Base-by-base conservation (phyloP, 2,113 vertebrate species). In the Takifugu bimaculatus region DNA sequence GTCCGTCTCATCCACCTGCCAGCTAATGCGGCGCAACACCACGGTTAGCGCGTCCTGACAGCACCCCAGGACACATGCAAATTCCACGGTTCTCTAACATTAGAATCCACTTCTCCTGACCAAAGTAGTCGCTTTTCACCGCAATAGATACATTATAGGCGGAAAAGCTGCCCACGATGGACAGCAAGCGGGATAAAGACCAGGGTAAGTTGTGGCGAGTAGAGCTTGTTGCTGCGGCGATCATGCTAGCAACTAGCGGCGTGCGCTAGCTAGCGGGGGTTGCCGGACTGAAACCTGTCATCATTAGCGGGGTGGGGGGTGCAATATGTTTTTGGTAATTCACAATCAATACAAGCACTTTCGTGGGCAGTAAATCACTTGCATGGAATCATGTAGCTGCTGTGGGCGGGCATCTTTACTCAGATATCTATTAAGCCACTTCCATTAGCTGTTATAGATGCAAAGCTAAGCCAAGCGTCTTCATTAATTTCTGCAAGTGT, bases 161-260 rank as follows among this genome's bases (percentile, higher is more conserved):
- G 47, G 50, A 50, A 65, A 69, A 70, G 67, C 73, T 74, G 26
- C 56, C 56, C 65, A 70, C 26, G 48, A 92, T 92, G 91, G 91
- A 92, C 51, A 74, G 63, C 0, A 92, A 91, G 78, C 87, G 88
- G 65, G 91, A 92, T 5, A 90, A 86, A 54, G 90, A 91, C 5
- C 85, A 88, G 59, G 91, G 91, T 92, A 74, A 87, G 90, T 87
- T 67, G 54, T 27, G 28, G 57, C 51, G 54, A 56, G 50, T 32
- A 12, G 47, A 65, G 83, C 79, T 83, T 83, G 81, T 82, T 87
- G 86, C 84, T 82, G 20, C n/a, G 9, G 48, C 32, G 1, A 72
- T 63, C 60, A 52, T 20, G 85, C 74, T 85, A 87, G 68, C 79
- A 50, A n/a, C 15, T 70, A 73, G 65, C 64, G 4, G 65, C 55